Evolutionary conservation across 2,113 vertebrate genomes (phyloP).

Genomic region (Dissostichus mawsoni): DNA sequence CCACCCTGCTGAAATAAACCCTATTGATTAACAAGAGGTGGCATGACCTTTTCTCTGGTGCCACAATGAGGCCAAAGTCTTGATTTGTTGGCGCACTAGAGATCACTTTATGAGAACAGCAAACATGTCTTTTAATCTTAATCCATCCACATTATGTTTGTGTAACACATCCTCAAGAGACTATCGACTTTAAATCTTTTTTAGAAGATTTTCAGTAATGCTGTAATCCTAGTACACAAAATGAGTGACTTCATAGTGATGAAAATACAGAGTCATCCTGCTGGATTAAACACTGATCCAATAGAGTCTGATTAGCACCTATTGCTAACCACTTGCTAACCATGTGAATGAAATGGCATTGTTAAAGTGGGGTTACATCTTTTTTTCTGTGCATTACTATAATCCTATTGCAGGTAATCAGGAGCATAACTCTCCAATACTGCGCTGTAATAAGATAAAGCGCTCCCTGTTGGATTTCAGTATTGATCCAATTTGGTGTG

Average conservation of each 20-base stretch:
- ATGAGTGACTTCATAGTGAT: slow-evolving; percentile 35
- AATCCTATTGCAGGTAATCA: slow-evolving; percentile 54
- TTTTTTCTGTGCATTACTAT: slow-evolving; percentile 29
- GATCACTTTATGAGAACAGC: neutral
- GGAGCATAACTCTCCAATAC: slow-evolving; percentile 35
- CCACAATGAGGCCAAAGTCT: neutral
- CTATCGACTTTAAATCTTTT: neutral
- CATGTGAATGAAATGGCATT: slow-evolving; percentile 10
- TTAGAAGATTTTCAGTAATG: slow-evolving; percentile 44
- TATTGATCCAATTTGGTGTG: slow-evolving; percentile 72
- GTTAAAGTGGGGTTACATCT: slow-evolving; percentile 34
- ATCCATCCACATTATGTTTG: neutral
- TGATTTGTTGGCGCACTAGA: neutral
- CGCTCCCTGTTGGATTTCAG: slow-evolving; percentile 50
- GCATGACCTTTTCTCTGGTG: neutral
- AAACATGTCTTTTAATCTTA: neutral
- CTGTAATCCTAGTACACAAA: slow-evolving; percentile 48
- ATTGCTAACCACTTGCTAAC: slow-evolving; percentile 6
- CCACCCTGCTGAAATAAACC: neutral
- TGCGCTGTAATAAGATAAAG: slow-evolving; percentile 56
- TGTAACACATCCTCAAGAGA: neutral
- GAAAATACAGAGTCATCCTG: slow-evolving; percentile 28
- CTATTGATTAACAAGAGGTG: neutral
- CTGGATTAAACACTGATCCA: slow-evolving; percentile 47
- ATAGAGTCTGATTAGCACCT: slow-evolving; percentile 14